Conservation (phyloP, 2,113 vertebrate genomes). For the Electrona antarctica region DNA sequence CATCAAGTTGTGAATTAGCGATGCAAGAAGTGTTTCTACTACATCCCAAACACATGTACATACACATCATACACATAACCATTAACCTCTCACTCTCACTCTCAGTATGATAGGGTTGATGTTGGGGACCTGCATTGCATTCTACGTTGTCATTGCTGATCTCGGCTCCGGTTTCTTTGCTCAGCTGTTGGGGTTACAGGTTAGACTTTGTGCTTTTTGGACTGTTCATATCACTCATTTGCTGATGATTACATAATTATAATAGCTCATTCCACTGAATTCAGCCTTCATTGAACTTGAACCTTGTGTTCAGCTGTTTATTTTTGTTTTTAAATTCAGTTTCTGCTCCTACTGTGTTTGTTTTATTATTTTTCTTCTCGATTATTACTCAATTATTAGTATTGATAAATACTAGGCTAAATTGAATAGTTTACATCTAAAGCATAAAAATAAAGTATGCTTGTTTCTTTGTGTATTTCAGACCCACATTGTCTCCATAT, state of each 20-base stretch:
- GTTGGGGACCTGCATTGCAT: slow-evolving; percentile 96
- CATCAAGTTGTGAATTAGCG: too few species aligned
- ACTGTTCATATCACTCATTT: not conserved
- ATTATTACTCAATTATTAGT: too few species aligned
- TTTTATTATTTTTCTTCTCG: too few species aligned
- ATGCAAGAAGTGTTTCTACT: too few species aligned
- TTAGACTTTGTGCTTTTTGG: slow-evolving; percentile 54
- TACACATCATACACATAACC: not conserved
- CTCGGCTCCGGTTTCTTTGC: slow-evolving; percentile 95
- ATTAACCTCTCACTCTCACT: slow-evolving; percentile 7
- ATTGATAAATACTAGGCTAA: too few species aligned
- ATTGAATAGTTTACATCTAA: too few species aligned
- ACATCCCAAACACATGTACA: too few species aligned
- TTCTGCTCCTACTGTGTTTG: not conserved
- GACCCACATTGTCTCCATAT: too few species aligned
- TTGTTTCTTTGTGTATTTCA: too few species aligned
- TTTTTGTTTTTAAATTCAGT: not conserved
- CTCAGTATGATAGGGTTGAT: slow-evolving; percentile 95
- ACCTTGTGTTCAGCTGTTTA: too few species aligned
- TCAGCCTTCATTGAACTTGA: not conserved
- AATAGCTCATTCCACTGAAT: not conserved
- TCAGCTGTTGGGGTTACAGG: slow-evolving; percentile 89
- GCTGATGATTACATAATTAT: too few species aligned
- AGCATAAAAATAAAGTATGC: too few species aligned
- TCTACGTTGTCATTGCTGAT: slow-evolving; percentile 98